Conservation (phyloP, 2,113 vertebrate genomes). For the Lathamus discolor region DNA sequence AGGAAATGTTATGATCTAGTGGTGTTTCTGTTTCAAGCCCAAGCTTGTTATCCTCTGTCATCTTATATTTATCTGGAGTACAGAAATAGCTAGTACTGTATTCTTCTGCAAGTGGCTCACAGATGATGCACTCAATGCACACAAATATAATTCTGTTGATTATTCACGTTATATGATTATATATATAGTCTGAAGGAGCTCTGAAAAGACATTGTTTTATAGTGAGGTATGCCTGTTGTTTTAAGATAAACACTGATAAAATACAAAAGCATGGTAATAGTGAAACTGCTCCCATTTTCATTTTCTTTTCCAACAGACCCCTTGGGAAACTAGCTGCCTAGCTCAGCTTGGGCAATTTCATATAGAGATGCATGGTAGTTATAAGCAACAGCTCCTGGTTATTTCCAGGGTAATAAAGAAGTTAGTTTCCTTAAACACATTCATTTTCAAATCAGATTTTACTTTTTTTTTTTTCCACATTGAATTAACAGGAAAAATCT, state of each 20-base stretch:
- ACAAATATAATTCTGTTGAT: background rate
- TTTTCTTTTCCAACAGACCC: background rate
- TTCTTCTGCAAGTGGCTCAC: background rate
- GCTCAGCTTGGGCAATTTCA: background rate
- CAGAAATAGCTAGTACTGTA: conserved; percentile 8
- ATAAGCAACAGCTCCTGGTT: background rate
- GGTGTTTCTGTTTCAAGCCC: conserved; percentile 62
- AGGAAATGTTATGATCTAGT: conserved; percentile 23
- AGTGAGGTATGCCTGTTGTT: background rate
- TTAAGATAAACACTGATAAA: conserved; percentile 15
- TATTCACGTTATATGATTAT: background rate
- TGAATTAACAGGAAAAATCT: background rate
- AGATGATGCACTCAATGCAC: background rate
- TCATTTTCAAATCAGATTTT: background rate
- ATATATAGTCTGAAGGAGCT: background rate
- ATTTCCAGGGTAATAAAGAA: background rate
- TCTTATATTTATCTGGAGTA: conserved; percentile 53
- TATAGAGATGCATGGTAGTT: background rate
- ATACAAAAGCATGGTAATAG: background rate
- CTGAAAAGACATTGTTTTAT: background rate
- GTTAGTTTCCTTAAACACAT: background rate
- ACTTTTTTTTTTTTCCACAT: background rate
- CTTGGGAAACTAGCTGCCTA: conserved; percentile 15
- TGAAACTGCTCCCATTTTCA: background rate
- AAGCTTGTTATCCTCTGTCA: conserved; percentile 48